Conservation (phyloP, 2,888 invertebrate genomes). For the Megastigmus dorsalis region DNA sequence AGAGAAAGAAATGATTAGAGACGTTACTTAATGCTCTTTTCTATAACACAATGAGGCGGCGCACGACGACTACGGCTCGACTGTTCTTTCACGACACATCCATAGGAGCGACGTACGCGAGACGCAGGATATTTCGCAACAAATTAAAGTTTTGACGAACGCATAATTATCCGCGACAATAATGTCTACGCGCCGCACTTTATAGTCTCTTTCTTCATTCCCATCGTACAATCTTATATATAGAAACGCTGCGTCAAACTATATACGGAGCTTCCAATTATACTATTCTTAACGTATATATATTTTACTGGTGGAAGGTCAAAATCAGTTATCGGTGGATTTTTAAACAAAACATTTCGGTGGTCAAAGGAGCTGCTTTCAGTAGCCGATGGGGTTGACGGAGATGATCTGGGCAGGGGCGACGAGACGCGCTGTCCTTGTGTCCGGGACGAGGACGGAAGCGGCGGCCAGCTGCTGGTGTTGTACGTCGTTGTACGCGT, state of each 20-base stretch:
- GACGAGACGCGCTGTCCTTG: no score
- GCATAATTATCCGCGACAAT: constrained; percentile 33
- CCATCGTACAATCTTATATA: no score
- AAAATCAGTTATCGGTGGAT: not conserved
- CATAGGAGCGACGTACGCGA: not conserved
- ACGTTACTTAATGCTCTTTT: constrained; percentile 18
- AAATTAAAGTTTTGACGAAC: constrained; percentile 38
- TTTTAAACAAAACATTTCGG: no score
- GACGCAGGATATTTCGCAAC: constrained; percentile 50
- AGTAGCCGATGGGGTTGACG: constrained; percentile 13
- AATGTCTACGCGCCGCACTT: no score
- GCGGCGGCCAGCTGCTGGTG: constrained; percentile 7
- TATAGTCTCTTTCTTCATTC: no score
- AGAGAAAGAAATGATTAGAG: constrained; percentile 25
- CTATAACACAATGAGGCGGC: constrained; percentile 44
- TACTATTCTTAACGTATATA: no score
- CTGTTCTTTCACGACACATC: constrained; percentile 16
- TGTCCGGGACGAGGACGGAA: constrained; percentile 19
- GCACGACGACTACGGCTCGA: no score
- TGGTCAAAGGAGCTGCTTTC: no score
- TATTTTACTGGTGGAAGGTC: no score
- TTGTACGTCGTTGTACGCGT: constrained; percentile 26
- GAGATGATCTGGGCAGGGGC: no score
- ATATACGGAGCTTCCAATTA: no score
- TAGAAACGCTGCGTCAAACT: no score